phyloP scores from a whole-genome alignment of 2,113 vertebrate species.

The Leptobrachium leishanense region DNA sequence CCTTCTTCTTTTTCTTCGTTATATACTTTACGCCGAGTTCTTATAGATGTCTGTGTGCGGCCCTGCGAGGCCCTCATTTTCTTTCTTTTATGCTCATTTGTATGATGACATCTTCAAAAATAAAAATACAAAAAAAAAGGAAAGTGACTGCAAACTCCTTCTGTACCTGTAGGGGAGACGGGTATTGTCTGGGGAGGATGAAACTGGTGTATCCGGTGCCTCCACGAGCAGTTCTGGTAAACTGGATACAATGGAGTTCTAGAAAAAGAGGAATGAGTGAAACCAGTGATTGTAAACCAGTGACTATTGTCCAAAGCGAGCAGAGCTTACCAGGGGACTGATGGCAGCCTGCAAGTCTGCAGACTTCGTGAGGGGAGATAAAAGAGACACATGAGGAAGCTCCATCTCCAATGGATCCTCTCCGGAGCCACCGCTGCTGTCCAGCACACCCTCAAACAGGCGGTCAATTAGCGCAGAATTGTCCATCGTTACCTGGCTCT shows the following conservation, averaged over 20 bases:
- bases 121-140: too few species aligned
- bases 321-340: slow-evolving; percentile 67
- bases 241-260: slow-evolving; percentile 35
- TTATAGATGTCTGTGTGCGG: too few species aligned
- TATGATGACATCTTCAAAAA: too few species aligned
- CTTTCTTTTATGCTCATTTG: too few species aligned
- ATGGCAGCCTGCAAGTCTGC: slow-evolving; percentile 66
- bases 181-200: slow-evolving; percentile 31
- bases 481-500: slow-evolving; percentile 48
- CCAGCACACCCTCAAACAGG: slow-evolving; percentile 72
- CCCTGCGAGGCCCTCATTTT: too few species aligned
- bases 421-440: slow-evolving; percentile 52
- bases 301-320: not conserved
- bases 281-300: not conserved
- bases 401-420: not conserved
- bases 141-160: too few species aligned
- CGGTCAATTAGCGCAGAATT: slow-evolving; percentile 66
- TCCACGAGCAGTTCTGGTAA: slow-evolving; percentile 26
- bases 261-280: not conserved
- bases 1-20: too few species aligned
- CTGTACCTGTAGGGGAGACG: slow-evolving; percentile 70
- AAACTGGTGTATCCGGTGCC: not conserved
- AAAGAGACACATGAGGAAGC: slow-evolving; percentile 63
- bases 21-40: too few species aligned
- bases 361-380: slow-evolving; percentile 74